Conservation (phyloP, 2,888 invertebrate species). For the Omphaloscelis lunosa region DNA sequence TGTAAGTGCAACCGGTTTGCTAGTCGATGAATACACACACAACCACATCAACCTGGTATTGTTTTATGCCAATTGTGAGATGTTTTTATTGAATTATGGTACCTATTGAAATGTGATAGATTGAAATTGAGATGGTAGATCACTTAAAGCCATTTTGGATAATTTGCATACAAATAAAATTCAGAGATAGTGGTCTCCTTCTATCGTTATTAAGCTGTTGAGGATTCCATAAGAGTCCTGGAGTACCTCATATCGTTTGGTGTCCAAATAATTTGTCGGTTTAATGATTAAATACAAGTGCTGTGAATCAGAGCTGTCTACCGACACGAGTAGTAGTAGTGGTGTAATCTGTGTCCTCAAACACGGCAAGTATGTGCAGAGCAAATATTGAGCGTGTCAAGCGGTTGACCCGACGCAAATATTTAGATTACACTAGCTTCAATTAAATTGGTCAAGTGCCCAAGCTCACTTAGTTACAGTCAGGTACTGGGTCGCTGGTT, state of each 20-base stretch:
- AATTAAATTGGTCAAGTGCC: neutral
- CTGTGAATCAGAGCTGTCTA: conserved; percentile 14
- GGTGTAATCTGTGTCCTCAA: conserved; percentile 8
- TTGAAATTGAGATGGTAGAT: neutral
- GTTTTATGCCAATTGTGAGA: neutral
- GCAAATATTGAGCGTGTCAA: conserved; percentile 47
- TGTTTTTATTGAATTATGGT: neutral
- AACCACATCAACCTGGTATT: neutral
- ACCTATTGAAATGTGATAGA: neutral
- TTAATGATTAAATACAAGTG: conserved; percentile 22
- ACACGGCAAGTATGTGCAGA: conserved; percentile 30
- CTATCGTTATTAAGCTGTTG: neutral
- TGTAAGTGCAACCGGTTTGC: conserved; percentile 32
- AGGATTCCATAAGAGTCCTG: neutral
- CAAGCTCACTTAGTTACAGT: too few species aligned
- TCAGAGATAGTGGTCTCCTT: neutral
- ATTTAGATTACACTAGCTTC: conserved; percentile 27
- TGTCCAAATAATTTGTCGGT: conserved; percentile 1
- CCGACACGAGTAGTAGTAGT: conserved; percentile 11
- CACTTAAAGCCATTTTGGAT: neutral
- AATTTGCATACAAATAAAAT: conserved; percentile 14
- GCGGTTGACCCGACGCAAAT: conserved; percentile 35
- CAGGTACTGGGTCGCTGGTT: neutral
- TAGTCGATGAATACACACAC: conserved; percentile 9
- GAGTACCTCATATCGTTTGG: neutral